Conservation (phyloP, 2,797 vertebrate species). For the Alosa sapidissima region DNA sequence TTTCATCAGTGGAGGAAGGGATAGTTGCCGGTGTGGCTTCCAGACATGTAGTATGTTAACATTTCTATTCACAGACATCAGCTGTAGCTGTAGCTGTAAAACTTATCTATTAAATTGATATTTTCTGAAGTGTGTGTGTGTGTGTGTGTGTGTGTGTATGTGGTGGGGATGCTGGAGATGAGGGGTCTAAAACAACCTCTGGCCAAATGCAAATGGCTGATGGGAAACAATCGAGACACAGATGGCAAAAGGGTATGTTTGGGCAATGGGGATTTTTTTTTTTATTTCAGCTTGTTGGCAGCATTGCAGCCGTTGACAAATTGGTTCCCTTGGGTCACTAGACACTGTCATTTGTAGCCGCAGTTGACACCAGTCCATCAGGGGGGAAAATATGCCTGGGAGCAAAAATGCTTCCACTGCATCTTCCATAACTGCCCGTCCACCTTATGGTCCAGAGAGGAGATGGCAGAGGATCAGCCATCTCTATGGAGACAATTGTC, state of each 20-base stretch:
- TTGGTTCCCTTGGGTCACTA: constrained; percentile 13
- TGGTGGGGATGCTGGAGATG: neutral
- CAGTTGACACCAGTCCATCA: constrained; percentile 11
- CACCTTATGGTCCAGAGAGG: neutral
- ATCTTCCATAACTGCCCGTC: neutral
- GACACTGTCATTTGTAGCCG: neutral
- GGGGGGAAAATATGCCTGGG: neutral
- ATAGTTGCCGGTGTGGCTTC: neutral
- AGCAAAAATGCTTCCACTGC: neutral
- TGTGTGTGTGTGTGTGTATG: neutral
- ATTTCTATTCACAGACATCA: neutral
- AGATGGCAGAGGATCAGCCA: neutral
- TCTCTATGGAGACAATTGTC: neutral
- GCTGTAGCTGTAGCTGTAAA: neutral
- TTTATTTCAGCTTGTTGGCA: neutral
- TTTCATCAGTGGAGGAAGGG: neutral
- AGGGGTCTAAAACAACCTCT: neutral
- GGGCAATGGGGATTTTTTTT: neutral
- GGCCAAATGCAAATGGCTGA: neutral
- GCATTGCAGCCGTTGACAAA: constrained; percentile 13
- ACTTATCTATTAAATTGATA: constrained; percentile 4
- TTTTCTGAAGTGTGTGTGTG: neutral
- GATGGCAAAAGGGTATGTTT: neutral
- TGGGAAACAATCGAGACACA: neutral
- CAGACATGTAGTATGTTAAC: neutral